Evolutionary conservation across 2,113 vertebrate genomes (phyloP).

Genomic region (Thalassoma bifasciatum): DNA sequence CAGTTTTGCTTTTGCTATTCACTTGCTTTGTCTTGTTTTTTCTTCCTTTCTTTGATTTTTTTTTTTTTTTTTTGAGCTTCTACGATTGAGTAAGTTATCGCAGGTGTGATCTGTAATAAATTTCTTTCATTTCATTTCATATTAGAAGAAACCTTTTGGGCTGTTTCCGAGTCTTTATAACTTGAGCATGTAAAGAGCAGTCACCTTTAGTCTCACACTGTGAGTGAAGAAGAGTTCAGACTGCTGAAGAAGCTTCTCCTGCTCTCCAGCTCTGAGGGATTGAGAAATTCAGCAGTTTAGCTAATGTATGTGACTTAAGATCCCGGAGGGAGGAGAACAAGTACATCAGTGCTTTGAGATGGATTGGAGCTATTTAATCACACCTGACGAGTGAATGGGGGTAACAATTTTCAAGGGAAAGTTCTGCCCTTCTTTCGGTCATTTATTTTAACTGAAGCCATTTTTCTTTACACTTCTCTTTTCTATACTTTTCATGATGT

Average conservation of each 20-base stretch:
- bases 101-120: no score
- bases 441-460: conserved; percentile 50
- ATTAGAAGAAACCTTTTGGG: conserved; percentile 2
- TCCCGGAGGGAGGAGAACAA: conserved; percentile 66
- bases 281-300: conserved; percentile 61
- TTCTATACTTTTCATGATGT: conserved; percentile 13
- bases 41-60: no score
- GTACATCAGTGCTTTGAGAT: conserved; percentile 53
- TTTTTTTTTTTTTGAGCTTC: no score
- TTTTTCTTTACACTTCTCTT: conserved; percentile 44
- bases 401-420: conserved; percentile 52
- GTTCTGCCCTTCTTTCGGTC: conserved; percentile 58
- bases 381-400: conserved; percentile 63
- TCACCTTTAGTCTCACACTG: conserved; percentile 51
- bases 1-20: no score
- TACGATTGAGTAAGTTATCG: no score
- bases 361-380: conserved; percentile 66
- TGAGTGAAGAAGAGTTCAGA: conserved; percentile 33
- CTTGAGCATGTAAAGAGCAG: conserved; percentile 31
- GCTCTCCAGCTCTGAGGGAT: conserved; percentile 33
- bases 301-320: conserved; percentile 65
- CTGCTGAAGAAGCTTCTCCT: conserved; percentile 49
- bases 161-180: conserved; percentile 26
- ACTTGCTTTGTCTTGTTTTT: no score
- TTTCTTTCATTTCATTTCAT: neutral